A percentile compares a stretch with the other conserved stretches of the same genome.
Evolutionary conservation across 1,140 invertebrate species (phyloP).

Genomic region (Schmidtea mediterranea): DNA sequence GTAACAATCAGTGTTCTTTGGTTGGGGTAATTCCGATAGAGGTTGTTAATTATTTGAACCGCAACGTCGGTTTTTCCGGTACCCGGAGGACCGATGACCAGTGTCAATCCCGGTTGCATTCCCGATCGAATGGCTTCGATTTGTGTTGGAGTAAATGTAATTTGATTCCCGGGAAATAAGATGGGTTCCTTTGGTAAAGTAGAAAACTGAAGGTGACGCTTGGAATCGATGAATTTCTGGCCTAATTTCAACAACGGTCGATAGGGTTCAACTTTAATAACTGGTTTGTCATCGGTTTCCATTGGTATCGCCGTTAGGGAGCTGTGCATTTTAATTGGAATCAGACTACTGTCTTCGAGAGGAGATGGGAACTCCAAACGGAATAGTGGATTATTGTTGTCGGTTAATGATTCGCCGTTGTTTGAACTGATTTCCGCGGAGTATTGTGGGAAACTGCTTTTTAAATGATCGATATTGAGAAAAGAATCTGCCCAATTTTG

Average conservation of each 20-base stretch:
- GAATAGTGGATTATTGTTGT: neutral
- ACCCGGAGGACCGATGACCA: constrained; percentile 75
- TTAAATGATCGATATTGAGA: constrained; percentile 58
- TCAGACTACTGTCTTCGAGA: neutral
- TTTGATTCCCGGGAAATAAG: constrained; percentile 45
- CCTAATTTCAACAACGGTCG: too few species aligned
- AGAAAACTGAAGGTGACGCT: too few species aligned
- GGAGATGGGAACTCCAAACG: neutral
- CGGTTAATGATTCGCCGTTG: neutral
- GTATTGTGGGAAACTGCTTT: constrained; percentile 48
- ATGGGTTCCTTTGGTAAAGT: neutral
- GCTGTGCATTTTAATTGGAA: too few species aligned
- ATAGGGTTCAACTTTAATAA: too few species aligned
- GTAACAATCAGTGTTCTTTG: constrained; percentile 93
- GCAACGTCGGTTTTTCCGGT: constrained; percentile 98
- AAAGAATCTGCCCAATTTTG: constrained; percentile 97
- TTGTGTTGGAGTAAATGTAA: constrained; percentile 86
- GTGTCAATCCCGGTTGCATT: constrained; percentile 85
- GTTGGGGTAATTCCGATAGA: constrained; percentile 96
- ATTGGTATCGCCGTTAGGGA: too few species aligned
- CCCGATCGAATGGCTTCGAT: constrained; percentile 60
- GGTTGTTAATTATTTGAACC: constrained; percentile 94
- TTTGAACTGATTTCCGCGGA: neutral
- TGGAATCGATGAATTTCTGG: too few species aligned
- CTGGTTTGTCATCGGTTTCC: too few species aligned